phyloP scores from a whole-genome alignment of 1,140 invertebrate genomes.

The Philopotamus ludificatus region DNA sequence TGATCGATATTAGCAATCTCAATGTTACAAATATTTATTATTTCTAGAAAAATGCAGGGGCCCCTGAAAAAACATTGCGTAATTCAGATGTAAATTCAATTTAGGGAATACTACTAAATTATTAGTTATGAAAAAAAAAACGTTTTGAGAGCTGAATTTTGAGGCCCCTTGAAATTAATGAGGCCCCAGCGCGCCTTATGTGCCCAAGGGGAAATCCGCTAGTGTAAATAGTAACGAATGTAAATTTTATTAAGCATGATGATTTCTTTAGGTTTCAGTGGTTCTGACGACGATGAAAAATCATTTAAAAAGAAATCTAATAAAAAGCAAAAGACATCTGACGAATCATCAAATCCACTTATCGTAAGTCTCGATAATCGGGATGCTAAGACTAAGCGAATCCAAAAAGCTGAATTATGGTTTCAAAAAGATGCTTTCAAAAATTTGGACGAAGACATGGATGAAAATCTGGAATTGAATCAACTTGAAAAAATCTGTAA shows the following conservation, averaged over 20 bases:
- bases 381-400: constrained; percentile 68
- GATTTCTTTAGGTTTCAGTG: constrained; percentile 57
- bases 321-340: constrained; percentile 50
- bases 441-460: constrained; percentile 74
- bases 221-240: not conserved
- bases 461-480: constrained; percentile 86
- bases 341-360: constrained; percentile 68
- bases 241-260: constrained; percentile 7
- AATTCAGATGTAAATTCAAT: no score
- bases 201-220: no score
- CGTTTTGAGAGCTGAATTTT: no score
- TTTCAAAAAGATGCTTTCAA: constrained; percentile 89
- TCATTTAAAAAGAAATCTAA: constrained; percentile 42
- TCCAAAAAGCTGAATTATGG: constrained; percentile 82
- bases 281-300: constrained; percentile 52
- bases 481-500: constrained; percentile 72
- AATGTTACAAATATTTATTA: no score
- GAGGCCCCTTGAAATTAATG: no score
- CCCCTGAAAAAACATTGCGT: no score
- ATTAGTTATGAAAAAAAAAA: no score
- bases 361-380: constrained; percentile 81
- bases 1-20: no score
- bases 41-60: no score
- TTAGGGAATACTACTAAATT: no score
- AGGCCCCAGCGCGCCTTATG: no score